Evolutionary conservation across 2,797 vertebrate genomes (phyloP).

Genomic region (Melanotaenia nigrans): DNA sequence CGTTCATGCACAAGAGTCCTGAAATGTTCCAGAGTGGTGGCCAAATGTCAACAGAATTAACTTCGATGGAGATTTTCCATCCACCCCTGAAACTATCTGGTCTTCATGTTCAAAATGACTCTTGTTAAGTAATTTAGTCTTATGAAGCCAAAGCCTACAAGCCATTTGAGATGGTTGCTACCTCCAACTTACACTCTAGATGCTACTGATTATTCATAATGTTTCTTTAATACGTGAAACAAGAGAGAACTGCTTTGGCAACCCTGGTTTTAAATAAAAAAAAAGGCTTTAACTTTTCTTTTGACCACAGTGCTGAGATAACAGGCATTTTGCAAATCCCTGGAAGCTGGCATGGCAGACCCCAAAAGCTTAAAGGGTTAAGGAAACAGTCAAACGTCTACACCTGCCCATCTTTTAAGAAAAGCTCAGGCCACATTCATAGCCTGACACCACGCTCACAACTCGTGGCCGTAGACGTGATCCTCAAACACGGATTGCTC

Average conservation of each 20-base stretch:
- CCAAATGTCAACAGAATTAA: no score
- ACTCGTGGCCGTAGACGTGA: slow-evolving; percentile 83
- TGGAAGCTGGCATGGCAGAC: neutral
- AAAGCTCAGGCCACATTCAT: neutral
- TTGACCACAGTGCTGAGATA: neutral
- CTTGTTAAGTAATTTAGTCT: no score
- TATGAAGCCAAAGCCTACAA: no score
- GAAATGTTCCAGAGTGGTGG: no score
- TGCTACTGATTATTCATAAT: neutral
- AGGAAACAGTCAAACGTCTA: neutral
- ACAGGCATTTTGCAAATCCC: slow-evolving; percentile 11
- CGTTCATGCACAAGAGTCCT: no score
- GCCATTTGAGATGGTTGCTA: neutral
- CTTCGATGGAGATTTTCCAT: no score
- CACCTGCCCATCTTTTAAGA: neutral
- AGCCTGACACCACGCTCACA: slow-evolving; percentile 24
- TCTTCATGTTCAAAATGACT: no score
- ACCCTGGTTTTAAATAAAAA: neutral
- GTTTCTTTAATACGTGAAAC: neutral
- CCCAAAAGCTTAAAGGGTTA: neutral
- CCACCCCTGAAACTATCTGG: no score
- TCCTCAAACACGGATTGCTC: slow-evolving; percentile 79
- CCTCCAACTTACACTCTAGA: neutral
- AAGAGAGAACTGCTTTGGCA: neutral
- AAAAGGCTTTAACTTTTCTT: neutral